Percentiles rank a stretch among this genome's conserved stretches.
phyloP scores from a whole-genome alignment of 2,888 invertebrate genomes.

The Mamestra brassicae region DNA sequence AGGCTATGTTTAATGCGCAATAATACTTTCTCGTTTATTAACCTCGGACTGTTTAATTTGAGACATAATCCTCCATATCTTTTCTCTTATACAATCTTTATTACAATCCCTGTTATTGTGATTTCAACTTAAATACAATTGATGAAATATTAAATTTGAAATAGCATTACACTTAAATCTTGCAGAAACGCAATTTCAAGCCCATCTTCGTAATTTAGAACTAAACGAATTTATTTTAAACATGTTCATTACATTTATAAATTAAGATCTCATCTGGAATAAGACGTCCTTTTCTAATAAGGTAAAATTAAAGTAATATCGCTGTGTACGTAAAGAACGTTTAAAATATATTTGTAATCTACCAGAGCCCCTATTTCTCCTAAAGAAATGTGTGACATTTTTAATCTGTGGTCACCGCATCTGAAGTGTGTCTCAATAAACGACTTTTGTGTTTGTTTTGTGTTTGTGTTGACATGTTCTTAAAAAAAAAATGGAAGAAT shows the following conservation, averaged over 20 bases:
- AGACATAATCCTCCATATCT: conserved; percentile 6
- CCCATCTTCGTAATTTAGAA: conserved; percentile 10
- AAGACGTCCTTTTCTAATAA: conserved; percentile 27
- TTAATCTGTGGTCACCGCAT: too few species aligned
- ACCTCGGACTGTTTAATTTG: background rate
- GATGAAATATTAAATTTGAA: background rate
- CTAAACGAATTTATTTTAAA: conserved; percentile 38
- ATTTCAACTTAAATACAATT: background rate
- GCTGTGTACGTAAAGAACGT: background rate
- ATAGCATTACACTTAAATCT: conserved; percentile 4
- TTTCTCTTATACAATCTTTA: background rate
- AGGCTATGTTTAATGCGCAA: background rate
- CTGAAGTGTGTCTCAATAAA: too few species aligned
- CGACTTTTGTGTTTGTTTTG: too few species aligned
- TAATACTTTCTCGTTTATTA: conserved; percentile 20
- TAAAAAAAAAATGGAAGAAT: too few species aligned
- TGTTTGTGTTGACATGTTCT: too few species aligned
- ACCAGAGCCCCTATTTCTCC: background rate
- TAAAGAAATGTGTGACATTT: background rate
- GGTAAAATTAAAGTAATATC: conserved; percentile 26
- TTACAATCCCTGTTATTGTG: background rate
- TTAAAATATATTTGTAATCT: background rate
- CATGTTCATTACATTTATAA: conserved; percentile 26
- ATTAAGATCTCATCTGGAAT: conserved; percentile 25
- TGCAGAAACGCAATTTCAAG: conserved; percentile 17